These are phyloP conservation scores for Microctonus hyperodae DNA, from an alignment of 2,888 invertebrate genomes.

Conservation along the genomic window DNA sequence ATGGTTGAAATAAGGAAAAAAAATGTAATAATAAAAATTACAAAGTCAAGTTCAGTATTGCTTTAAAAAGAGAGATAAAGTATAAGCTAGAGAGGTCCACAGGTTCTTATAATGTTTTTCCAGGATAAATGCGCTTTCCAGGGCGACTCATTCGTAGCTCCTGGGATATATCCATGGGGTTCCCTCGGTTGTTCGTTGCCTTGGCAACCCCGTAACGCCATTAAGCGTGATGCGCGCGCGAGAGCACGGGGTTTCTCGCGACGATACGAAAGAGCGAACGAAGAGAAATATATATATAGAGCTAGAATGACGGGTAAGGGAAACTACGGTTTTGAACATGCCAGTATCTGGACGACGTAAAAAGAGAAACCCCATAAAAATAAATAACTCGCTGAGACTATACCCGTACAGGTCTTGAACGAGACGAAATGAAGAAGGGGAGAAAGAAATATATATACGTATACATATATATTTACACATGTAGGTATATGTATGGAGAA, in stretches of 20 bases:
- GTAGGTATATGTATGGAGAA: no score
- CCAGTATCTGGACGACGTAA: constrained; percentile 39
- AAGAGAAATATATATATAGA: constrained; percentile 29
- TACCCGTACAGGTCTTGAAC: constrained; percentile 17
- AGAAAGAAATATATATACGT: background rate
- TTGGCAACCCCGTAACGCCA: constrained; percentile 63
- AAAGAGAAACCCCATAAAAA: constrained; percentile 58
- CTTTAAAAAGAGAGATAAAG: background rate
- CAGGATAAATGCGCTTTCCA: constrained; percentile 63
- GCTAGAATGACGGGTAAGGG: background rate
- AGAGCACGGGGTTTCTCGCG: constrained; percentile 48
- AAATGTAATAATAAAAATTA: background rate
- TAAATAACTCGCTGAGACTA: constrained; percentile 55
- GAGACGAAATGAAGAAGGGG: constrained; percentile 31
- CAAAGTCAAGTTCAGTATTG: background rate
- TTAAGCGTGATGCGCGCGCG: constrained; percentile 47
- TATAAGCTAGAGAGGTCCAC: background rate
- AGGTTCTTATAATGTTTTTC: constrained; percentile 62
- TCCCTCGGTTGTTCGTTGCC: constrained; percentile 44
- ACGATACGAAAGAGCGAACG: constrained; percentile 8
- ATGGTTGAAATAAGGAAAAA: background rate
- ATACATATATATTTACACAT: background rate
- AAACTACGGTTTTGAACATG: constrained; percentile 10
- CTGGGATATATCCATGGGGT: constrained; percentile 37
- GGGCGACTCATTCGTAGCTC: constrained; percentile 45